Evolutionary conservation across 2,113 vertebrate species (phyloP).

Genomic region (Podarcis raffonei): DNA sequence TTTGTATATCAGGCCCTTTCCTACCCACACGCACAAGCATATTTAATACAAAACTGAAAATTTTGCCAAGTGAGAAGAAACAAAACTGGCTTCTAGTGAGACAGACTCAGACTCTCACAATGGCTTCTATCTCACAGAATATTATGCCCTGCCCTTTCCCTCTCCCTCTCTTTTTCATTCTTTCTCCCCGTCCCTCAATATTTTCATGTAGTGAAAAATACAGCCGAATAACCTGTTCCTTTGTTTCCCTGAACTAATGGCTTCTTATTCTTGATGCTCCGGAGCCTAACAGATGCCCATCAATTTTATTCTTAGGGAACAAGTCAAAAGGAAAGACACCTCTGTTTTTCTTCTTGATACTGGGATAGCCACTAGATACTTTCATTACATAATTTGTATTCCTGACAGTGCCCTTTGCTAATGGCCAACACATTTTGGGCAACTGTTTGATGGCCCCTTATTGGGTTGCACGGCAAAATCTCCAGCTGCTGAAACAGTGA

Average conservation of each 20-base stretch:
- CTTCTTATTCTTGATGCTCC: constrained; percentile 41
- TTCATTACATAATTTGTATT: neutral
- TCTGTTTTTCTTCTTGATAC: neutral
- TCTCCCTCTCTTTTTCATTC: neutral
- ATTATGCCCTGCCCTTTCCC: too few relatives aligned
- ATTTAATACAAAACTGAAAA: constrained; percentile 6
- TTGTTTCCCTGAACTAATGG: neutral
- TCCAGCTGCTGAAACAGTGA: neutral
- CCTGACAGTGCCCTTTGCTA: neutral
- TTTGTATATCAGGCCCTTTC: neutral
- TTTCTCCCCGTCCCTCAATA: neutral
- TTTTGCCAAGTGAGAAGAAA: neutral
- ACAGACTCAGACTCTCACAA: neutral
- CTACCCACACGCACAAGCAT: neutral
- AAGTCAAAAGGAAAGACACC: neutral
- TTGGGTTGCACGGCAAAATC: neutral
- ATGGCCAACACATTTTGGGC: neutral
- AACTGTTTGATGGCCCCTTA: neutral
- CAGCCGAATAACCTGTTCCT: constrained; percentile 5
- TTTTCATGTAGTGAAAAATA: constrained; percentile 1
- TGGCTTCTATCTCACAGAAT: neutral
- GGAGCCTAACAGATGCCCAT: constrained; percentile 35
- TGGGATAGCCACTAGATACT: neutral
- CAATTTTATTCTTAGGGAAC: constrained; percentile 28
- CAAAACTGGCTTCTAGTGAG: neutral